These are phyloP conservation scores for Steinernema carpocapsae DNA, from an alignment of 2,888 invertebrate genomes.

Conservation along the genomic window DNA sequence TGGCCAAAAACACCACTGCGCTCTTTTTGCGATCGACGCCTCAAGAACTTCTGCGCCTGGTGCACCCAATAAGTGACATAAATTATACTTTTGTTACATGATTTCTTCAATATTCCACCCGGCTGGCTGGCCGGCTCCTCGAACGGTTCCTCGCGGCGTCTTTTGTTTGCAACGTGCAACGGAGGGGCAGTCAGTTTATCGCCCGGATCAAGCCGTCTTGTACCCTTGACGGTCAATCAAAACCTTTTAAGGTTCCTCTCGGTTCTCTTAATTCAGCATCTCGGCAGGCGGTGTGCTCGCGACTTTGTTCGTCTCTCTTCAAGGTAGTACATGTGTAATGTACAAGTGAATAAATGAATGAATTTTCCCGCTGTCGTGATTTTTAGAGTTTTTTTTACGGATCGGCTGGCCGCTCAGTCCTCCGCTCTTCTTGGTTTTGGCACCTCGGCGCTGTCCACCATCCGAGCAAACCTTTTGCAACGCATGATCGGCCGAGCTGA, in stretches of 20 bases:
- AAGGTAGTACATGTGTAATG: constrained; percentile 28
- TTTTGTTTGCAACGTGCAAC: not conserved
- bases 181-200: not conserved
- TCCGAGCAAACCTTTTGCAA: no score
- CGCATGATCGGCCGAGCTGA: no score
- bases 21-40: not conserved
- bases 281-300: not conserved
- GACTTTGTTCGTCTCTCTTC: not conserved
- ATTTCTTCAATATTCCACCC: not conserved
- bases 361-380: not conserved
- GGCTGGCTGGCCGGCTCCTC: no score
- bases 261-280: not conserved
- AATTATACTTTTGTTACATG: not conserved
- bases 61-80: not conserved
- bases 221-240: not conserved
- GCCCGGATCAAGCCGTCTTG: not conserved
- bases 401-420: not conserved
- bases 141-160: not conserved
- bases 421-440: no score
- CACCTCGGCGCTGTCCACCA: no score
- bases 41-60: not conserved
- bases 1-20: not conserved
- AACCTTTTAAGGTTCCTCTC: not conserved
- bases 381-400: constrained; percentile 9
- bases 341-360: constrained; percentile 1